Evolutionary conservation across 2,797 vertebrate species (phyloP).

Genomic region (Pristis pectinata): DNA sequence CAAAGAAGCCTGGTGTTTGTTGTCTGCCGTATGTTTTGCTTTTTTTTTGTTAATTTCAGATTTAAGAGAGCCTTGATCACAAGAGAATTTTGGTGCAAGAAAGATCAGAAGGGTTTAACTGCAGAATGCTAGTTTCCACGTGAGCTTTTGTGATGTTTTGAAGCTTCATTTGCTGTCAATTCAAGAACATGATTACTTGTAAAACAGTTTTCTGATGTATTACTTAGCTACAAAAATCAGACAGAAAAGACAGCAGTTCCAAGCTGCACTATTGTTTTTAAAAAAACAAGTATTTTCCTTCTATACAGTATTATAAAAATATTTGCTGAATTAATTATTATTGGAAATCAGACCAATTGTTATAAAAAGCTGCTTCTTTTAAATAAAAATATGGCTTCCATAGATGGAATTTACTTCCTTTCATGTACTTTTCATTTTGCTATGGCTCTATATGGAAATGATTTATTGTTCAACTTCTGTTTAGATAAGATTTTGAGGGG

Average conservation of each 20-base stretch:
- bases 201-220: conserved; percentile 35
- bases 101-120: conserved; percentile 55
- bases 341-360: not conserved
- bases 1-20: conserved; percentile 51
- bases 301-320: not conserved
- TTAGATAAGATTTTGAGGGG: not conserved
- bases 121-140: conserved; percentile 45
- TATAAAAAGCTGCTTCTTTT: not conserved
- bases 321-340: not conserved
- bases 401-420: not conserved
- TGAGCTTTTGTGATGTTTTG: conserved; percentile 41
- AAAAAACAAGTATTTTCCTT: not conserved
- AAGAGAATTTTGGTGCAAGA: conserved; percentile 38
- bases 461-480: not conserved
- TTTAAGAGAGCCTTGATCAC: conserved; percentile 37
- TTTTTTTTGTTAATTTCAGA: conserved; percentile 54
- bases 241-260: not conserved
- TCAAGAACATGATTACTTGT: conserved; percentile 21
- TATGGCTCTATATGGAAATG: not conserved
- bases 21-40: conserved; percentile 52
- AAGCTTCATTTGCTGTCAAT: conserved; percentile 40
- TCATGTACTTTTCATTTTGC: not conserved
- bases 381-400: not conserved
- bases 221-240: conserved; percentile 27
- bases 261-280: too few species aligned